phyloP scores from a whole-genome alignment of 2,888 invertebrate species.

The Ernsta delagoae region DNA sequence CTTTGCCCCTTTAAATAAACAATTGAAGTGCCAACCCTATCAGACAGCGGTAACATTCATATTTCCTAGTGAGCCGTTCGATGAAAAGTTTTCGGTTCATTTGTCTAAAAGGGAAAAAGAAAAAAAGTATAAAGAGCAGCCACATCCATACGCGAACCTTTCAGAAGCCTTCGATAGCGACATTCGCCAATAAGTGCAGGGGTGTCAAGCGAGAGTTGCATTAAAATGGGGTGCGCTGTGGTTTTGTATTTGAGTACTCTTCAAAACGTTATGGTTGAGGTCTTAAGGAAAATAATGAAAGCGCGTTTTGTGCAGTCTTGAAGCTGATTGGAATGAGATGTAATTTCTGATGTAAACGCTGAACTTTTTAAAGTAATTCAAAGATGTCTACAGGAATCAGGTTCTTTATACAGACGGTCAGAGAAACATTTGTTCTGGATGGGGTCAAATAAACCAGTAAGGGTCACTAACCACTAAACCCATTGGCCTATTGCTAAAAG shows the following conservation, averaged over 20 bases:
- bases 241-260: background rate
- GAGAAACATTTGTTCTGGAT: too few species aligned
- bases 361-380: too few species aligned
- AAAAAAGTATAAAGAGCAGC: conserved; percentile 12
- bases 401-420: too few species aligned
- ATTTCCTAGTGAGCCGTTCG: conserved; percentile 25
- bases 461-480: too few species aligned
- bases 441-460: too few species aligned
- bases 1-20: background rate
- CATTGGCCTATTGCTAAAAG: too few species aligned
- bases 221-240: conserved; percentile 22
- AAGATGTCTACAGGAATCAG: too few species aligned
- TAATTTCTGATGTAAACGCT: too few species aligned
- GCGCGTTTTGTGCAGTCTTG: background rate
- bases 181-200: conserved; percentile 17
- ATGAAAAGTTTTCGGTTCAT: conserved; percentile 36
- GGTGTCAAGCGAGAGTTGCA: conserved; percentile 12
- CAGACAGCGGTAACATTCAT: conserved; percentile 17
- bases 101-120: conserved; percentile 33
- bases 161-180: conserved; percentile 30
- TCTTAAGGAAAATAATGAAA: background rate
- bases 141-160: conserved; percentile 22
- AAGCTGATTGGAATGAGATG: too few species aligned
- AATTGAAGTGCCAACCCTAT: conserved; percentile 16
- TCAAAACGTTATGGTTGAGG: background rate